Conservation (phyloP, 2,888 invertebrate species). For the Heteropelma amictum region DNA sequence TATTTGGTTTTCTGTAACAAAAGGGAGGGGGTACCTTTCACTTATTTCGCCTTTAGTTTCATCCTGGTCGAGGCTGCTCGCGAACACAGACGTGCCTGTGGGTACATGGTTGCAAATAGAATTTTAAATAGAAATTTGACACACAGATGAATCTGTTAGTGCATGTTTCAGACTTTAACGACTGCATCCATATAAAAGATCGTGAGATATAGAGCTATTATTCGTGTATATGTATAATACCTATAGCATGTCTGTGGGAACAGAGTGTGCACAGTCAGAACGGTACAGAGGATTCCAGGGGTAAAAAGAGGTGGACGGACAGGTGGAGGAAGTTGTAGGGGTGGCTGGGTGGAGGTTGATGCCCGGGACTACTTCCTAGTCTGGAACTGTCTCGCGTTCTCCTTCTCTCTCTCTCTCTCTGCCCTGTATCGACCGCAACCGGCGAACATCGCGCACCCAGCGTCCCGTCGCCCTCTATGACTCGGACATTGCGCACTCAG, state of each 20-base stretch:
- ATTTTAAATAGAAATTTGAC: conserved; percentile 6
- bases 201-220: conserved; percentile 28
- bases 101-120: background rate
- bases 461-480: conserved; percentile 69
- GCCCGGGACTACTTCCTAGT: conserved; percentile 76
- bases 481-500: conserved; percentile 45
- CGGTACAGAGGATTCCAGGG: conserved; percentile 15
- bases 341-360: conserved; percentile 72
- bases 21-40: background rate
- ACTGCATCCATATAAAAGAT: conserved; percentile 2
- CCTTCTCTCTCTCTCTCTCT: conserved; percentile 18
- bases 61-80: background rate
- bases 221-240: conserved; percentile 9
- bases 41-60: background rate
- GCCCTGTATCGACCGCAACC: conserved; percentile 74
- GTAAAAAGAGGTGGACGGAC: conserved; percentile 58
- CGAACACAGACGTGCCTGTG: background rate
- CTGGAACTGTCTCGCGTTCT: conserved; percentile 62
- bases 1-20: too few species aligned
- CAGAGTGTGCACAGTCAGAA: conserved; percentile 10
- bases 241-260: conserved; percentile 8
- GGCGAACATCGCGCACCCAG: conserved; percentile 57
- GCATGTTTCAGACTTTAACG: background rate
- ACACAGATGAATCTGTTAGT: conserved; percentile 30
- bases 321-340: conserved; percentile 63